phyloP scores from a whole-genome alignment of 2,888 invertebrate genomes.

The Aproaerema taeniolella region DNA sequence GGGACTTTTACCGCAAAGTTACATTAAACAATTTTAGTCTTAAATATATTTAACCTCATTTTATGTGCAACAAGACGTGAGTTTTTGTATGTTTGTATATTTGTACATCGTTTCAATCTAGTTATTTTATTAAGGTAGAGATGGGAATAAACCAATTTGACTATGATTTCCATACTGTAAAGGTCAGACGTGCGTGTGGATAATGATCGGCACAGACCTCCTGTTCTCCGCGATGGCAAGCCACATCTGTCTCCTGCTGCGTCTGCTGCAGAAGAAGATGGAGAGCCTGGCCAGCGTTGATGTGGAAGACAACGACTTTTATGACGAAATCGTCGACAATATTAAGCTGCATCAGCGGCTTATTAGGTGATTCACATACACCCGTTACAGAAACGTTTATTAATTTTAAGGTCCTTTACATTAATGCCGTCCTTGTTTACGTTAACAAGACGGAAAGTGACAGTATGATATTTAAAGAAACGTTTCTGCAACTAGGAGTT shows the following conservation, averaged over 20 bases:
- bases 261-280: constrained; percentile 49
- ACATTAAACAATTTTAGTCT: too few relatives aligned
- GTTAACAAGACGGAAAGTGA: too few relatives aligned
- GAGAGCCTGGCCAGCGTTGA: constrained; percentile 34
- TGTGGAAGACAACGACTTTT: constrained; percentile 42
- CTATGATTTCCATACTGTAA: constrained; percentile 4
- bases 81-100: too few relatives aligned
- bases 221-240: constrained; percentile 64
- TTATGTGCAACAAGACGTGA: too few relatives aligned
- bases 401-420: too few relatives aligned
- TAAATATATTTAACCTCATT: too few relatives aligned
- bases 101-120: background rate
- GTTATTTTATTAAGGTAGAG: too few relatives aligned
- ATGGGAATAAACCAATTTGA: too few relatives aligned
- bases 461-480: too few relatives aligned
- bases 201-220: constrained; percentile 61
- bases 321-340: constrained; percentile 45
- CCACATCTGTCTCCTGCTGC: constrained; percentile 55
- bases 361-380: constrained; percentile 37
- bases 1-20: too few relatives aligned
- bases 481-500: too few relatives aligned
- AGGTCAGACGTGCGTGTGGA: constrained; percentile 65
- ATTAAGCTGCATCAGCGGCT: constrained; percentile 63
- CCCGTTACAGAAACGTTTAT: background rate
- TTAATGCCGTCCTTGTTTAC: too few relatives aligned